Evolutionary conservation across 2,113 vertebrate genomes (phyloP), one percentile per base, ranked within the genome.

Genomic region (Muscicapa adusta): DNA sequence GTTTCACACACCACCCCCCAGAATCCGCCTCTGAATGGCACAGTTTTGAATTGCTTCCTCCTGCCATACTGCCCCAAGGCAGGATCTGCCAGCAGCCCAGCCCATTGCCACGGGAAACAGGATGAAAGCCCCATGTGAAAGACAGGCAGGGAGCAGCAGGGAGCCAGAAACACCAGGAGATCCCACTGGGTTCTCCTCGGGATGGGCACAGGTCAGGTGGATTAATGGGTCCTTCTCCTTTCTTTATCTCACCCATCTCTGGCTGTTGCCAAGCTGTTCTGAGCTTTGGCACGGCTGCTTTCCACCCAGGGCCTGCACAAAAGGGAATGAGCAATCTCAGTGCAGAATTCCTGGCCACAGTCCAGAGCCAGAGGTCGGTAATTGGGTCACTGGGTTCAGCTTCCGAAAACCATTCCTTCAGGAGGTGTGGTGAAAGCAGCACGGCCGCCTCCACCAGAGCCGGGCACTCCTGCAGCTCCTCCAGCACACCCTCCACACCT

Each of bases 81-180:
- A 93, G 78, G 61, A 94, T 48, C 61, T 85, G 66, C 84, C 89
- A 88, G 50, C 88, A 93, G 65, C 84, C 89, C 84, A 78, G 50
- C 70, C 65, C 62, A 45, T 2, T 5, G 0, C 22, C 53, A 75
- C 0, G 0, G 33, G 57, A 53, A 34, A 40, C 3, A 6, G n/a
- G 20, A 60, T 15, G 47, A 88, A 90, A 90, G 60, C 47, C 36
- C 47, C 71, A 51, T 0, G 19, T 31, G 68, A 91, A 74, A 82
- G 58, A n/a, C 0, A 2, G 50, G 50, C 9, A 51, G 50, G 50
- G 50, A 77, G 31, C 42, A 93, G 61, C 53, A 53, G 57, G 38
- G 31, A 80, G 57, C 18, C 68, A 68, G 0, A 1, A 80, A 48
- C 62, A 36, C 67, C 65, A 53, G 71, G 45, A 75, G 66, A 82